phyloP scores from a whole-genome alignment of 2,888 invertebrate species.

The Perithous albicinctus region DNA sequence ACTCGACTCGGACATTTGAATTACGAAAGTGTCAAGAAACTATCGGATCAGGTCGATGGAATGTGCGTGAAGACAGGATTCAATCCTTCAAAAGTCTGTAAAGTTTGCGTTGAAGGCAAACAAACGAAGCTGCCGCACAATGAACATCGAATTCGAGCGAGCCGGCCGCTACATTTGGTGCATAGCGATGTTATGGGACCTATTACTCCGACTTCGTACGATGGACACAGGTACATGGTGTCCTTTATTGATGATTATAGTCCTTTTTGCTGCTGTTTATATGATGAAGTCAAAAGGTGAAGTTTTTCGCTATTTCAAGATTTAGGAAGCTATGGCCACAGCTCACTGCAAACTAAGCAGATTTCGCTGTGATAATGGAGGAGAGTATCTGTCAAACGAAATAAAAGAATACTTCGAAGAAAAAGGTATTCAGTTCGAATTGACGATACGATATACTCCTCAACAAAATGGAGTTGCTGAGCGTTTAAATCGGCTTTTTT shows the following conservation, averaged over 20 bases:
- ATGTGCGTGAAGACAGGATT: slow-evolving; percentile 46
- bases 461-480: slow-evolving; percentile 75
- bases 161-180: slow-evolving; percentile 67
- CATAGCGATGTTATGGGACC: slow-evolving; percentile 75
- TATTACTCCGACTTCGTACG: slow-evolving; percentile 69
- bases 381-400: slow-evolving; percentile 72
- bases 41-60: slow-evolving; percentile 44
- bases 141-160: slow-evolving; percentile 61
- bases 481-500: slow-evolving; percentile 74
- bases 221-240: slow-evolving; percentile 60
- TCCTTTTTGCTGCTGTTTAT: too few species aligned
- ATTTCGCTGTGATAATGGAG: slow-evolving; percentile 72
- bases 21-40: slow-evolving; percentile 48
- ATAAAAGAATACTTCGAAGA: slow-evolving; percentile 68
- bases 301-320: slow-evolving; percentile 71
- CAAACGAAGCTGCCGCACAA: slow-evolving; percentile 61
- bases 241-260: slow-evolving; percentile 73
- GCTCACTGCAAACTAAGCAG: slow-evolving; percentile 71
- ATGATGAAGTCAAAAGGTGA: slow-evolving; percentile 67
- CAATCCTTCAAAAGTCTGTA: slow-evolving; percentile 43
- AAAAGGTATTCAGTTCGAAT: slow-evolving; percentile 72
- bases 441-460: slow-evolving; percentile 73
- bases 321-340: slow-evolving; percentile 70
- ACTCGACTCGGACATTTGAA: slow-evolving; percentile 66
- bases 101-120: slow-evolving; percentile 69